Conservation (phyloP, 1,140 invertebrate genomes). For the Batillaria attramentaria region DNA sequence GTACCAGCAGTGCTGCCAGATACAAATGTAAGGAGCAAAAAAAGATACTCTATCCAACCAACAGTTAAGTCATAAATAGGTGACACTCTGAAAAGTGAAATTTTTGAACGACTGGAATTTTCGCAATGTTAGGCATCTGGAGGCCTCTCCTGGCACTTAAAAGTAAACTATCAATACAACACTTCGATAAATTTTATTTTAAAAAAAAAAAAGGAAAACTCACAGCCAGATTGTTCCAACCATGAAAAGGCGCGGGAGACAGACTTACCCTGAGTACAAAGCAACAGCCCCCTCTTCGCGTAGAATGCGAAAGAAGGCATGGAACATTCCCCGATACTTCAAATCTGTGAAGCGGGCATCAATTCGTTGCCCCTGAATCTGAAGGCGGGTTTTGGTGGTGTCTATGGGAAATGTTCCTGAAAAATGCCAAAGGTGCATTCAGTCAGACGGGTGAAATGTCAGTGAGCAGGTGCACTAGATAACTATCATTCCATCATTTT, state of each 20-base stretch:
- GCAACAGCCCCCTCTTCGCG: conserved; percentile 85
- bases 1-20: no score
- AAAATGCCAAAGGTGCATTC: conserved; percentile 34
- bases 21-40: no score
- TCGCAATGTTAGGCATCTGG: no score
- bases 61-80: no score
- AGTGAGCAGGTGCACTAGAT: no score
- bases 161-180: no score
- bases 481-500: no score
- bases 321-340: conserved; percentile 91
- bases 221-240: background rate
- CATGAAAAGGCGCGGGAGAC: background rate
- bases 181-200: background rate
- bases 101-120: no score
- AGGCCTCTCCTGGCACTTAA: no score
- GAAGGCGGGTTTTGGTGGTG: conserved; percentile 69
- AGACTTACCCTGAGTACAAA: conserved; percentile 86
- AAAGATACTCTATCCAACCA: no score
- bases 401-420: conserved; percentile 71
- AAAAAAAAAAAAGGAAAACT: background rate
- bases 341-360: conserved; percentile 83
- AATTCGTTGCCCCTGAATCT: conserved; percentile 69
- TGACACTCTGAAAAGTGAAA: no score
- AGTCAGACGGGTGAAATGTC: no score
- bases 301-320: conserved; percentile 89